These are phyloP conservation scores for Rhagonycha lutea DNA, from an alignment of 2,888 invertebrate genomes.

Conservation along the genomic window DNA sequence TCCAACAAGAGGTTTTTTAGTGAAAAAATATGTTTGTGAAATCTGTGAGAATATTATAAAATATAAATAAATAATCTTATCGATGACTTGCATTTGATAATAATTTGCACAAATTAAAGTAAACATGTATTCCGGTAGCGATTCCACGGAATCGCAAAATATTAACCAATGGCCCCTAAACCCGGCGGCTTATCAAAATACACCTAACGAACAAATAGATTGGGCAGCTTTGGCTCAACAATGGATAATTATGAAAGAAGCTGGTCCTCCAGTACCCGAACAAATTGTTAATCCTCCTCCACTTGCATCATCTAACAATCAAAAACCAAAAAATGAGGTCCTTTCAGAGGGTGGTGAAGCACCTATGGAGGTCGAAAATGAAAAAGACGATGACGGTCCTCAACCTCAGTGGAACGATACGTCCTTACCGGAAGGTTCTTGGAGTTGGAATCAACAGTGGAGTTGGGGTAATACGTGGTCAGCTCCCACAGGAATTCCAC, in stretches of 20 bases:
- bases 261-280: conserved; percentile 57
- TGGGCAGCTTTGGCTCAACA: conserved; percentile 97
- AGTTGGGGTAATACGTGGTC: conserved; percentile 51
- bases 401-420: conserved; percentile 34
- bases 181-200: conserved; percentile 80
- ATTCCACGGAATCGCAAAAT: conserved; percentile 60
- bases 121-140: conserved; percentile 63
- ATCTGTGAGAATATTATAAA: not conserved
- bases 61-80: not conserved
- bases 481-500: conserved; percentile 53
- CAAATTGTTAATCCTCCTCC: conserved; percentile 65
- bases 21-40: not conserved
- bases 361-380: conserved; percentile 85
- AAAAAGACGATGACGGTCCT: conserved; percentile 63
- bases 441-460: conserved; percentile 54
- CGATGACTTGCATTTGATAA: not conserved
- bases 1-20: not conserved
- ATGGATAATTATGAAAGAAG: conserved; percentile 96
- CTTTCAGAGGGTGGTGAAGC: conserved; percentile 78
- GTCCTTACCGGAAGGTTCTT: conserved; percentile 39
- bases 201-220: conserved; percentile 86
- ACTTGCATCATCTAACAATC: conserved; percentile 56
- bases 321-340: conserved; percentile 46
- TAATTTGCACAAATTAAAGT: not conserved
- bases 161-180: conserved; percentile 82